These are phyloP conservation scores for Mya arenaria DNA, from an alignment of 1,140 invertebrate species.

Conservation along the genomic window DNA sequence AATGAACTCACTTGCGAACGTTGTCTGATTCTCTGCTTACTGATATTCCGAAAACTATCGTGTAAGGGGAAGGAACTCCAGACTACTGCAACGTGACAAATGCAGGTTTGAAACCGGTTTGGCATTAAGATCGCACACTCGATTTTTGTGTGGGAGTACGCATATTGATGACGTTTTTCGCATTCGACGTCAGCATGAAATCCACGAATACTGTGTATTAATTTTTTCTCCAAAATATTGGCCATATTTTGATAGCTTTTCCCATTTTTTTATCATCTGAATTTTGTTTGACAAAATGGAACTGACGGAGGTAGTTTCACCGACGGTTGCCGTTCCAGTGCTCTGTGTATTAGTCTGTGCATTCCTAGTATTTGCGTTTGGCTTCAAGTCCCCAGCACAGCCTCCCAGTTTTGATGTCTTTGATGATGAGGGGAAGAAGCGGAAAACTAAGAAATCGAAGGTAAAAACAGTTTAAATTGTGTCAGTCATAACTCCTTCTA, in stretches of 20 bases:
- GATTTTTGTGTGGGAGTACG: too few species aligned
- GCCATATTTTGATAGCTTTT: too few species aligned
- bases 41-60: too few species aligned
- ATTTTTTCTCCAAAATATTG: slow-evolving; percentile 2
- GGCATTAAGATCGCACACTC: too few species aligned
- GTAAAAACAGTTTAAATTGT: slow-evolving; percentile 44
- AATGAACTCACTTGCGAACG: too few species aligned
- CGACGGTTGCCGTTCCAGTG: slow-evolving; percentile 79
- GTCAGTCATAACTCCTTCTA: too few species aligned
- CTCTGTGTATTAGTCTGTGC: slow-evolving; percentile 79
- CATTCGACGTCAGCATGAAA: slow-evolving; percentile 76
- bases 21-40: too few species aligned
- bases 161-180: slow-evolving; percentile 68
- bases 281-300: slow-evolving; percentile 65
- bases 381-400: slow-evolving; percentile 80
- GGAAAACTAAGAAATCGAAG: slow-evolving; percentile 71
- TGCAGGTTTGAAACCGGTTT: too few species aligned
- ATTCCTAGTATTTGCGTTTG: slow-evolving; percentile 80
- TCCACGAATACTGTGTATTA: slow-evolving; percentile 52
- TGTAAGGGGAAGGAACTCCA: too few species aligned
- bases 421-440: slow-evolving; percentile 76
- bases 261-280: slow-evolving; percentile 60
- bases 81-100: too few species aligned
- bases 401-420: slow-evolving; percentile 80
- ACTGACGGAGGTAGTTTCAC: slow-evolving; percentile 77